A percentile compares a stretch with the other conserved stretches of the same genome.
These are phyloP conservation scores for Euleptes europaea DNA, from an alignment of 2,113 vertebrate genomes.

Conservation along the genomic window DNA sequence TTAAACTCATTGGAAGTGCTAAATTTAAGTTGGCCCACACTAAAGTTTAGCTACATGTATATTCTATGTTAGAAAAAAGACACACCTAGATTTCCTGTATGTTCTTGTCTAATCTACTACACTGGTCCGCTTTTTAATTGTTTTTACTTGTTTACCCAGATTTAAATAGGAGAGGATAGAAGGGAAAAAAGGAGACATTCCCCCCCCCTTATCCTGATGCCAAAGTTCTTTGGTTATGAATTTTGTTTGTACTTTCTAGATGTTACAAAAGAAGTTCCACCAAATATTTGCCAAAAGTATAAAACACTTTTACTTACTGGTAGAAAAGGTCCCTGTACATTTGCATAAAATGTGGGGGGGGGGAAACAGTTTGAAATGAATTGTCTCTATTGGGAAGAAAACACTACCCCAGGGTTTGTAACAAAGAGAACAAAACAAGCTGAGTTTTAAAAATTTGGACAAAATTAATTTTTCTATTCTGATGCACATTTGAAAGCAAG, in stretches of 20 bases:
- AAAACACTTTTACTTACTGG: not conserved
- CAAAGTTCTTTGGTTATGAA: not conserved
- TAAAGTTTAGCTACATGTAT: not conserved
- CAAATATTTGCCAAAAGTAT: not conserved
- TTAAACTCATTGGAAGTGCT: not conserved
- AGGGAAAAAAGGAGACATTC: not conserved
- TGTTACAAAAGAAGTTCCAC: not conserved
- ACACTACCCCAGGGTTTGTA: not conserved
- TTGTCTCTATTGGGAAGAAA: not conserved
- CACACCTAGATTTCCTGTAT: fast-evolving
- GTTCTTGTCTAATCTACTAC: not conserved
- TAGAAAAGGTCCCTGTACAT: not conserved
- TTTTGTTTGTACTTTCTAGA: not conserved
- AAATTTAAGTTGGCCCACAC: not conserved
- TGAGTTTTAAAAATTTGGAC: not conserved
- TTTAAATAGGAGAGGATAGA: not conserved
- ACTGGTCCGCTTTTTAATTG: fast-evolving
- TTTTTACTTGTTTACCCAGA: not conserved
- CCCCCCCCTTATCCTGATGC: not conserved
- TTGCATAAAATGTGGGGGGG: not conserved
- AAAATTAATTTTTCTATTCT: not conserved
- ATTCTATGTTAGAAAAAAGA: not conserved
- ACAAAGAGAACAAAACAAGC: not conserved
- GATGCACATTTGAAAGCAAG: not conserved
- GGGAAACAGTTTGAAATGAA: not conserved